Base-by-base conservation (phyloP, 2,797 vertebrate species). In the Neoniphon sammara region DNA sequence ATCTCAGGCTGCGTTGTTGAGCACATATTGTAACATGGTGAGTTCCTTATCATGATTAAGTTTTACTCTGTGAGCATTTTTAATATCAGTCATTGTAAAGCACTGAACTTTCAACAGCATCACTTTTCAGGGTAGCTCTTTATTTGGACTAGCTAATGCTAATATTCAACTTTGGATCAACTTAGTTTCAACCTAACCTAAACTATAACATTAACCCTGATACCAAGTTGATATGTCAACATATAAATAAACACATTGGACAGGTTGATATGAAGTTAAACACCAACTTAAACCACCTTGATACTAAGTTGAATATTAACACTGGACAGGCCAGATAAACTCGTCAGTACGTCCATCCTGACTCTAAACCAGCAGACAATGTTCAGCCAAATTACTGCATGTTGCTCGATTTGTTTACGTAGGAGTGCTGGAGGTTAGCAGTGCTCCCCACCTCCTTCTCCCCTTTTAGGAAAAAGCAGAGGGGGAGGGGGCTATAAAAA, bases 401-500 rank as follows among this genome's bases (percentile, higher is more conserved):
- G n/a, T 47, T 55, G 12, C 80, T 73, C 15, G 5, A 82, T 92
- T 86, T 92, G 91, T 90, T 91, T 91, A 88, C 15, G 81, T 89
- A 84, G 70, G 80, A 85, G 81, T 54, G 77, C 74, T 83, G 54
- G 80, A 80, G 85, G 83, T 82, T 67, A 56, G 50, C 77, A 52
- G 72, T 49, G 64, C 70, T 85, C 78, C 78, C 85, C 84, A 65
- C 85, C 89, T 79, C 87, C 76, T 67, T 84, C 82, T 81, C 77
- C 85, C 77, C 44, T 69, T 91, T 91, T 87, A 81, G 83, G 88
- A 87, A 88, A 80, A 86, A 82, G 76, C 71, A 59, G 73, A 84
- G 82, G 82, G 88, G 87, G 80, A 82, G 89, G 89, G 85, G 89
- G 83, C 93, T 95, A 94, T 95, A 91, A 94, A 95, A 94, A 94